Percentiles rank a stretch among this genome's conserved stretches.
These are phyloP conservation scores for Andinoacara biseriatus DNA, from an alignment of 2,113 vertebrate genomes.

Conservation along the genomic window DNA sequence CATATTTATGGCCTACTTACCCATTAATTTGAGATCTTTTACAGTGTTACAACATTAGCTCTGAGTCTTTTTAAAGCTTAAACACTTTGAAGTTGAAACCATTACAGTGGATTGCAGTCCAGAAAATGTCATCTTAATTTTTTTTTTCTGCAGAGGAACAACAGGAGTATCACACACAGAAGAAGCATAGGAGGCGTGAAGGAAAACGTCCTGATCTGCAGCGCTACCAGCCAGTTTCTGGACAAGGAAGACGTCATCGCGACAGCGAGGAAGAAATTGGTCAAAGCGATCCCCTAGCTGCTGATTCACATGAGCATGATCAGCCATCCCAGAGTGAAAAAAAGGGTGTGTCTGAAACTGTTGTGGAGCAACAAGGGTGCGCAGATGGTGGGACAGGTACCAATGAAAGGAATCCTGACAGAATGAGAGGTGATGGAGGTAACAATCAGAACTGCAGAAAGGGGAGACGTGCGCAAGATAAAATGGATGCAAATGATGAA, in stretches of 20 bases:
- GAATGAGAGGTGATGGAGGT: slow-evolving; percentile 49
- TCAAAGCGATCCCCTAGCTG: slow-evolving; percentile 15
- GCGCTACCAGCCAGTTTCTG: slow-evolving; percentile 86
- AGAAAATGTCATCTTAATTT: background rate
- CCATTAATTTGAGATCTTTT: background rate
- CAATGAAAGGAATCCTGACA: slow-evolving; percentile 18
- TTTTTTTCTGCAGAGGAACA: slow-evolving; percentile 61
- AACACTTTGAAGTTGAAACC: background rate
- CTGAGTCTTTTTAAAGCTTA: background rate
- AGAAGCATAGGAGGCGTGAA: slow-evolving; percentile 75
- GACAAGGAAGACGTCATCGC: slow-evolving; percentile 71
- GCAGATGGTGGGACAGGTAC: background rate
- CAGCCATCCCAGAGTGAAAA: slow-evolving; percentile 23
- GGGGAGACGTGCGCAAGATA: background rate
- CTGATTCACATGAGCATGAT: slow-evolving; percentile 31
- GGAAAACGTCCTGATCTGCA: slow-evolving; percentile 89
- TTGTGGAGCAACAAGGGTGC: slow-evolving; percentile 10
- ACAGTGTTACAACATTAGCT: background rate
- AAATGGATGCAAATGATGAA: slow-evolving; percentile 38
- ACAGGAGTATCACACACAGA: slow-evolving; percentile 70
- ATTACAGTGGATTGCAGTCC: background rate
- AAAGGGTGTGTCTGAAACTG: slow-evolving; percentile 10
- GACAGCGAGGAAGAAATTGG: slow-evolving; percentile 73
- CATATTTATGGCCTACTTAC: background rate
- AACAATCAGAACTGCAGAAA: slow-evolving; percentile 46